These are phyloP conservation scores for Knipowitschia caucasica DNA, from an alignment of 2,797 vertebrate species.

Conservation along the genomic window DNA sequence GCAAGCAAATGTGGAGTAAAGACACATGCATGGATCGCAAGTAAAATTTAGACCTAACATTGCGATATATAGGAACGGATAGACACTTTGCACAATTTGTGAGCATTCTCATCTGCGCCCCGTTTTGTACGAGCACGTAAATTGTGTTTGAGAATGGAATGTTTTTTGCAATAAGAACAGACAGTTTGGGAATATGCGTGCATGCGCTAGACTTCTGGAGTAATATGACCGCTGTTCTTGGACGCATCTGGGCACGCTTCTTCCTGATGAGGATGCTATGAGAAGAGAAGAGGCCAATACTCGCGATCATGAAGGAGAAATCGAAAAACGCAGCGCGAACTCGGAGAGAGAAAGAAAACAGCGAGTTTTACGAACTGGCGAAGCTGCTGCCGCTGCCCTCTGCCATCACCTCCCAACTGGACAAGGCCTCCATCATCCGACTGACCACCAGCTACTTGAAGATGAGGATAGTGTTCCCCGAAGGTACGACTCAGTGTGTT, in stretches of 20 bases:
- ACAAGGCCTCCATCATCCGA: slow-evolving; percentile 97
- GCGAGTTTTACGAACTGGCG: slow-evolving; percentile 97
- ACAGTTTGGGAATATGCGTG: slow-evolving; percentile 36
- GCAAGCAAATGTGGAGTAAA: slow-evolving; percentile 17
- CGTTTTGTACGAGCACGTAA: neutral
- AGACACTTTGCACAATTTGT: neutral
- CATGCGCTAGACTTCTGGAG: slow-evolving; percentile 31
- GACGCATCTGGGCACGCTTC: neutral
- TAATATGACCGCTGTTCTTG: neutral
- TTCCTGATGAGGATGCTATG: slow-evolving; percentile 1
- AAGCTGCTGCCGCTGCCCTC: slow-evolving; percentile 94
- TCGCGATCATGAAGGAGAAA: slow-evolving; percentile 91
- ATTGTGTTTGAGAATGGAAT: slow-evolving; percentile 15
- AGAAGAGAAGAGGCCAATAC: slow-evolving; percentile 6
- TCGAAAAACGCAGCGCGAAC: slow-evolving; percentile 97
- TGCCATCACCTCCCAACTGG: slow-evolving; percentile 97
- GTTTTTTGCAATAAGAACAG: neutral
- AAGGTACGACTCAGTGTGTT: no score
- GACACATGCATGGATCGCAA: neutral
- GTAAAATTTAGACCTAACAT: neutral
- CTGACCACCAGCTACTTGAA: slow-evolving; percentile 97
- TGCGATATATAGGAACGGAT: slow-evolving; percentile 18
- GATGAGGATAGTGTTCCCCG: slow-evolving; percentile 94
- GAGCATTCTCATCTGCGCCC: neutral
- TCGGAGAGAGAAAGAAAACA: slow-evolving; percentile 96